Evolutionary conservation across 2,888 invertebrate species (phyloP).

Genomic region (Bellardia bayeri): DNA sequence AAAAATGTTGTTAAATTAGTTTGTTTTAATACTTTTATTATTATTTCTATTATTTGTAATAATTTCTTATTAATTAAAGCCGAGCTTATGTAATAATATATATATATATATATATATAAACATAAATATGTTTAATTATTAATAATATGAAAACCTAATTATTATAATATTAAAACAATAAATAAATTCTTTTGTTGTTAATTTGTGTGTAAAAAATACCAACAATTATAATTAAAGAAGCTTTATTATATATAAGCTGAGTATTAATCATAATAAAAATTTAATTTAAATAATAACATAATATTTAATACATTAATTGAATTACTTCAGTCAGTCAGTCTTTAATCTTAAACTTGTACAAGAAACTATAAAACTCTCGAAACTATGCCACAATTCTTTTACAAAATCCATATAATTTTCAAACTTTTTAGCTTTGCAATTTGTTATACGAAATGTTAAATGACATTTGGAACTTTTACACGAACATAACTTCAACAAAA

Average conservation of each 20-base stretch:
- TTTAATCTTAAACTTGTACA: conserved; percentile 15
- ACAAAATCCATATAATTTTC: too few species aligned
- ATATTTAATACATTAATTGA: conserved; percentile 26
- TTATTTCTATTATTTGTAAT: not conserved
- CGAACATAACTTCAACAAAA: too few species aligned
- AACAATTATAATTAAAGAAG: conserved; percentile 65
- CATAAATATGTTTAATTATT: conserved; percentile 42
- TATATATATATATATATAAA: conserved; percentile 45
- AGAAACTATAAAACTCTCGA: not conserved
- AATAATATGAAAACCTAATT: conserved; percentile 45
- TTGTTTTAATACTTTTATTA: conserved; percentile 25
- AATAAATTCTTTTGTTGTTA: conserved; percentile 65
- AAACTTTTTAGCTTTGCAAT: too few species aligned
- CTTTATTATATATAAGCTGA: conserved; percentile 73
- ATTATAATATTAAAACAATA: conserved; percentile 34
- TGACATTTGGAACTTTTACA: too few species aligned
- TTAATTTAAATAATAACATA: not conserved
- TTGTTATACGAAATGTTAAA: too few species aligned
- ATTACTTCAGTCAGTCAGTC: not conserved
- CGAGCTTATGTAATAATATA: conserved; percentile 73
- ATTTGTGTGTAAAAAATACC: conserved; percentile 67
- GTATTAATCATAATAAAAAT: conserved; percentile 36
- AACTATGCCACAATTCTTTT: conserved; percentile 55
- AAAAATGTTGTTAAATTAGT: conserved; percentile 43
- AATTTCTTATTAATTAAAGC: conserved; percentile 71